phyloP scores from a whole-genome alignment of 1,140 invertebrate species.

The Thrips palmi region DNA sequence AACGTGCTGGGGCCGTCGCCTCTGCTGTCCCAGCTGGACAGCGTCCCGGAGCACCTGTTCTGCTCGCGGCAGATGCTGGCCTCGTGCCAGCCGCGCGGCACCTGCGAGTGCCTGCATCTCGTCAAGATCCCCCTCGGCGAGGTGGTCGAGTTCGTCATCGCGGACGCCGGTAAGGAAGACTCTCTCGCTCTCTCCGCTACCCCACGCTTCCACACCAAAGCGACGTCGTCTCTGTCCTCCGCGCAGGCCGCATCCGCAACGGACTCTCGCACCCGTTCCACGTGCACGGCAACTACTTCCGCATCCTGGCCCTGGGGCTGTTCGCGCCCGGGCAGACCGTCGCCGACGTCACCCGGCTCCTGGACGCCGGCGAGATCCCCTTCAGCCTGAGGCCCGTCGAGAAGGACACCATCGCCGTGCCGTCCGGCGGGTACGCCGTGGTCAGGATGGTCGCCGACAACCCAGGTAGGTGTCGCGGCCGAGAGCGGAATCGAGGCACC shows the following conservation, averaged over 20 bases:
- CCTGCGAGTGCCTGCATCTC: conserved; percentile 13
- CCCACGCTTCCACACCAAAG: background rate
- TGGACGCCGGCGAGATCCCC: no score
- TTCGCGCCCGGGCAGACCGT: conserved; percentile 2
- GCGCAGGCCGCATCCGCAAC: background rate
- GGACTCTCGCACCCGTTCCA: conserved; percentile 70
- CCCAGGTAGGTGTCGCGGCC: no score
- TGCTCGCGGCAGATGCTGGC: conserved; percentile 9
- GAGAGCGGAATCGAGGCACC: background rate
- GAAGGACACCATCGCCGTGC: conserved; percentile 78
- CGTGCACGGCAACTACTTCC: conserved; percentile 70
- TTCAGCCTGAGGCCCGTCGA: no score
- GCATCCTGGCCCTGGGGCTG: conserved; percentile 27
- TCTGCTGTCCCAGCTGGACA: conserved; percentile 10
- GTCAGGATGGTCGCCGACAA: conserved; percentile 72
- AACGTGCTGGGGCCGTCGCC: conserved; percentile 11
- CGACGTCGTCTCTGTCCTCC: background rate
- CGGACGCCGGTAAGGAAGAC: conserved; percentile 12
- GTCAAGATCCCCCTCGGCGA: conserved; percentile 10
- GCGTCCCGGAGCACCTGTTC: conserved; percentile 9
- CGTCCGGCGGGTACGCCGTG: conserved; percentile 81
- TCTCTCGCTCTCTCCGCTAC: background rate
- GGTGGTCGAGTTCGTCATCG: conserved; percentile 14
- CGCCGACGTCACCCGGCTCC: background rate
- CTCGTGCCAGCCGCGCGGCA: background rate